These are phyloP conservation scores for Ramphastos sulfuratus DNA, from an alignment of 2,113 vertebrate genomes.

Conservation along the genomic window DNA sequence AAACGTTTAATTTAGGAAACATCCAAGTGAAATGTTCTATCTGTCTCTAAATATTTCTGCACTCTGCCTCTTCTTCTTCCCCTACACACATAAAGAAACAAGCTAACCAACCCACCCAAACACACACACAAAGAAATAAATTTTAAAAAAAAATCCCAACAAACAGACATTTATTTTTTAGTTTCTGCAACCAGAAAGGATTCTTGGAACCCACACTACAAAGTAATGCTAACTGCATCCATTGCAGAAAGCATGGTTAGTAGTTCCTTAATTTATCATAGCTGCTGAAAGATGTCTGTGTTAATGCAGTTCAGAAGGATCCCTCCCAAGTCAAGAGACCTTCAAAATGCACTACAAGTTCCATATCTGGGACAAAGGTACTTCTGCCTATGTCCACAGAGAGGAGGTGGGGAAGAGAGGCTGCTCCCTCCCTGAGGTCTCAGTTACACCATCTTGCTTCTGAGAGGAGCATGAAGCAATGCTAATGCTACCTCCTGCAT, in stretches of 20 bases:
- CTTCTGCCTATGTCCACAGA: too few relatives aligned
- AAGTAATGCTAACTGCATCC: background rate
- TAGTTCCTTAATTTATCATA: background rate
- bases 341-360: background rate
- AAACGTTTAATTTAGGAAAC: background rate
- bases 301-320: background rate
- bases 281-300: background rate
- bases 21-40: background rate
- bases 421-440: background rate
- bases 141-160: too few relatives aligned
- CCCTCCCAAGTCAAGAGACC: background rate
- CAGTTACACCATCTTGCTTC: background rate
- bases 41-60: background rate
- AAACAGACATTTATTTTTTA: background rate
- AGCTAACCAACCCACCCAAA: too few relatives aligned
- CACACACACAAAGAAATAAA: background rate
- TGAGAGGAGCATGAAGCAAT: background rate
- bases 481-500: too few relatives aligned
- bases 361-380: background rate
- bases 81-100: background rate
- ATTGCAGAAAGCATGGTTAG: background rate
- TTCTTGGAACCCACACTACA: background rate
- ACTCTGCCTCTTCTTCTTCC: fast-evolving
- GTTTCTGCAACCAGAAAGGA: background rate
- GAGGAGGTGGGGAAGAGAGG: background rate